These are phyloP conservation scores for Ephialtes manifestator DNA, from an alignment of 2,888 invertebrate species.

Conservation along the genomic window DNA sequence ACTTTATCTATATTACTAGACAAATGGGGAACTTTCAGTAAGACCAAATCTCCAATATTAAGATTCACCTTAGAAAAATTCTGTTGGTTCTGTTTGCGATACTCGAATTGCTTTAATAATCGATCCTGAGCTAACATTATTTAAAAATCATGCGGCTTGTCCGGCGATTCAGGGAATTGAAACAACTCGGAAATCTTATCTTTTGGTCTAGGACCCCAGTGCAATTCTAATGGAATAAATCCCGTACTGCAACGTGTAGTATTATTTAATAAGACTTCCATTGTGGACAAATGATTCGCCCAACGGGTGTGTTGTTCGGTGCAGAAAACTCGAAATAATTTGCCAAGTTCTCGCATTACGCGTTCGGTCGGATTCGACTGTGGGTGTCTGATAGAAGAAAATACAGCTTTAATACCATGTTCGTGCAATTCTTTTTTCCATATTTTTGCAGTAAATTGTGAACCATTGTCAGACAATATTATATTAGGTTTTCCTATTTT, in stretches of 20 bases:
- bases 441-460: background rate
- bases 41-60: background rate
- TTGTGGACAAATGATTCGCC: slow-evolving; percentile 24
- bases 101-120: background rate
- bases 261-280: slow-evolving; percentile 13
- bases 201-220: slow-evolving; percentile 1
- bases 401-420: background rate
- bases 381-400: slow-evolving; percentile 2
- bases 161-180: background rate
- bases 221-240: slow-evolving; percentile 17
- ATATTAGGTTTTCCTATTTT: slow-evolving; percentile 20
- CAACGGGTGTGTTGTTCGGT: slow-evolving; percentile 21
- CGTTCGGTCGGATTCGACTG: slow-evolving; percentile 13
- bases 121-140: background rate
- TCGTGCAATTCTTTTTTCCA: slow-evolving; percentile 26
- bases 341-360: slow-evolving; percentile 15
- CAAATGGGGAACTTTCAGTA: background rate
- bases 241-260: slow-evolving; percentile 18
- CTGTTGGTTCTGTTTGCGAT: background rate
- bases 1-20: background rate
- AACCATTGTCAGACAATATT: slow-evolving; percentile 36
- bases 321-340: slow-evolving; percentile 5
- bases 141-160: background rate
- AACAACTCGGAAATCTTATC: background rate
- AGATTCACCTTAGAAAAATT: background rate